Evolutionary conservation across 2,113 vertebrate genomes (phyloP).

Genomic region (Athene cunicularia): DNA sequence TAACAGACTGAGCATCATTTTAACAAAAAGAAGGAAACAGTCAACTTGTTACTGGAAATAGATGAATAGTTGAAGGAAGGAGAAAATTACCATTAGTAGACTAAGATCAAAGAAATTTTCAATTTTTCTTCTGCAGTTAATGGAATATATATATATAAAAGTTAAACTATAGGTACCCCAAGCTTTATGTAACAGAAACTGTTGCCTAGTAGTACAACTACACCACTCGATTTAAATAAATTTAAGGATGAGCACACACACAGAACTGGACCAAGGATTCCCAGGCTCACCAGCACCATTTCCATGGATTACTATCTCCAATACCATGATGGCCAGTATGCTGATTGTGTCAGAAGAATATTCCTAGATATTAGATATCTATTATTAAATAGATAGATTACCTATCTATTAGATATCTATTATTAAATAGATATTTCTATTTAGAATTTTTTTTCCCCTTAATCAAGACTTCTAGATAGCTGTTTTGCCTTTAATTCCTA

Average conservation of each 20-base stretch:
- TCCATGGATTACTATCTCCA: not conserved
- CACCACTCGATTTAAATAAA: not conserved
- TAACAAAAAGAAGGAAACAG: not conserved
- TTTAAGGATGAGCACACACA: not conserved
- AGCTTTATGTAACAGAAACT: not conserved
- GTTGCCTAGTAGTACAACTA: not conserved
- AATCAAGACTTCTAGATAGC: not conserved
- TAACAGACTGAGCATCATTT: not conserved
- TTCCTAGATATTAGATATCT: too few relatives aligned
- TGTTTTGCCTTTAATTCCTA: not conserved
- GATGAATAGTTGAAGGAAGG: not conserved
- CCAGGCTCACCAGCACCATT: not conserved
- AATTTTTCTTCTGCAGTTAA: not conserved
- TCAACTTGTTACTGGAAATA: not conserved
- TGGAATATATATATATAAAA: not conserved
- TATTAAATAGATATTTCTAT: not conserved
- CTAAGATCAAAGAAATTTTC: not conserved
- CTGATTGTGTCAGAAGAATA: not conserved
- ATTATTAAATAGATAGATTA: too few relatives aligned
- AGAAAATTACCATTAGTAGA: not conserved
- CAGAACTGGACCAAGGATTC: not conserved
- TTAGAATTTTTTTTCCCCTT: not conserved
- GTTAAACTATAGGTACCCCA: not conserved
- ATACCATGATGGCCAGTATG: not conserved
- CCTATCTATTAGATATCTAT: too few relatives aligned